Conservation (phyloP, 2,113 vertebrate species). For the Indicator indicator region DNA sequence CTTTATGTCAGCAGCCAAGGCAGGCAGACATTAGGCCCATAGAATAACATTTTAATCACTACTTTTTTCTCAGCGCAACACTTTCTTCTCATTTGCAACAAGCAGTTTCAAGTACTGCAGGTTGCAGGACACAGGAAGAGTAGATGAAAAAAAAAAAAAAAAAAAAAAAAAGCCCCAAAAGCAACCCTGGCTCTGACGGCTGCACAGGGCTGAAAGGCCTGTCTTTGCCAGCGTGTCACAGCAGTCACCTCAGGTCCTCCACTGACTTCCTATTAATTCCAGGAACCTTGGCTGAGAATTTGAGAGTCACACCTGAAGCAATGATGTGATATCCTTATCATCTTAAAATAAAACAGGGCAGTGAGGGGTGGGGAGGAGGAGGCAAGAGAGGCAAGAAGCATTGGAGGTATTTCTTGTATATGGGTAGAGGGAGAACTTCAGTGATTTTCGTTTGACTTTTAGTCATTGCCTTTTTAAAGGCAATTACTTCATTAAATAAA, state of each 20-base stretch:
- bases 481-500: constrained; percentile 55
- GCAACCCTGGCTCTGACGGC: neutral
- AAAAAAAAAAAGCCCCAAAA: neutral
- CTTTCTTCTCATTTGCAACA: constrained; percentile 60
- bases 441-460: constrained; percentile 33
- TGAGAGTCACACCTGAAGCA: neutral
- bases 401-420: neutral
- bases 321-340: neutral
- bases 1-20: constrained; percentile 59
- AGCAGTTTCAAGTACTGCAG: constrained; percentile 53
- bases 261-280: neutral
- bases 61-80: constrained; percentile 53
- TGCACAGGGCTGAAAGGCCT: neutral
- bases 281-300: neutral
- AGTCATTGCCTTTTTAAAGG: constrained; percentile 16
- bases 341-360: neutral
- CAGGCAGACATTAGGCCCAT: constrained; percentile 57
- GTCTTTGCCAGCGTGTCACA: neutral
- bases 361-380: no score
- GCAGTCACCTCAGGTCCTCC: constrained; percentile 1
- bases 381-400: neutral
- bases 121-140: constrained; percentile 13
- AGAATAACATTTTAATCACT: constrained; percentile 64
- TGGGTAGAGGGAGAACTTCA: constrained; percentile 24
- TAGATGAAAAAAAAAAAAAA: neutral